Percentiles rank a stretch among this genome's conserved stretches.
Evolutionary conservation across 2,113 vertebrate species (phyloP).

Genomic region (Plotosus lineatus): DNA sequence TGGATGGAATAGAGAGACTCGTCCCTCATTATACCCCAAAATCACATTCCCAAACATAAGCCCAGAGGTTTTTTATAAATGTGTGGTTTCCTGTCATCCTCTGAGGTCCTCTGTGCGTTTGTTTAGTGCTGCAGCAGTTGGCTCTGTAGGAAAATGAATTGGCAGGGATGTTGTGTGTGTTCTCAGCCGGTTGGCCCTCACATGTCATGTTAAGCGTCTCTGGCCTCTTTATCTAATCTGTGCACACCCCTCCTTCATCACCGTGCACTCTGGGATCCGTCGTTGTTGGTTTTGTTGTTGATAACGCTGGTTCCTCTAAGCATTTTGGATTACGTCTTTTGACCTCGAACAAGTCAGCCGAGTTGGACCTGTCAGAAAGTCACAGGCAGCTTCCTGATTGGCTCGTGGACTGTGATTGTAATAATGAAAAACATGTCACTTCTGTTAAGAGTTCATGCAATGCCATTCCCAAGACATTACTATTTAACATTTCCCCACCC

Average conservation of each 20-base stretch:
- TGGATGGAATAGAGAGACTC: not conserved
- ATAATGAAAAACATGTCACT: not conserved
- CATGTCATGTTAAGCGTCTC: not conserved
- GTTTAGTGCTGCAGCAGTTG: not conserved
- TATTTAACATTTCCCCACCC: not conserved
- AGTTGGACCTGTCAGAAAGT: slow-evolving; percentile 58
- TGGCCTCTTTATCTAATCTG: slow-evolving; percentile 41
- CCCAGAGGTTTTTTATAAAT: not conserved
- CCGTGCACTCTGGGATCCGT: slow-evolving; percentile 31
- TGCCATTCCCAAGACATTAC: not conserved
- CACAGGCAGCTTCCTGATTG: not conserved
- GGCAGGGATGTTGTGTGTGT: slow-evolving; percentile 13
- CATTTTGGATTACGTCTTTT: slow-evolving; percentile 64
- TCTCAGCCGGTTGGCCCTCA: slow-evolving; percentile 41
- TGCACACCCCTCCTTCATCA: slow-evolving; percentile 38
- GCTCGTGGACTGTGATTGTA: not conserved
- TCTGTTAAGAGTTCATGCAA: too few species aligned
- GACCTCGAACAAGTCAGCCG: slow-evolving; percentile 67
- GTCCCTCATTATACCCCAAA: not conserved
- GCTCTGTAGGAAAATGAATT: slow-evolving; percentile 6
- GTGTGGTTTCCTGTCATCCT: not conserved
- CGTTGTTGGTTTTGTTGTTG: slow-evolving; percentile 39
- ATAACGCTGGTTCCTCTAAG: slow-evolving; percentile 63
- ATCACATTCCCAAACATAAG: not conserved
- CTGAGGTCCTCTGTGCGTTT: not conserved